Base-by-base conservation (phyloP, 2,888 invertebrate species). In the Diplazon laetatorius region DNA sequence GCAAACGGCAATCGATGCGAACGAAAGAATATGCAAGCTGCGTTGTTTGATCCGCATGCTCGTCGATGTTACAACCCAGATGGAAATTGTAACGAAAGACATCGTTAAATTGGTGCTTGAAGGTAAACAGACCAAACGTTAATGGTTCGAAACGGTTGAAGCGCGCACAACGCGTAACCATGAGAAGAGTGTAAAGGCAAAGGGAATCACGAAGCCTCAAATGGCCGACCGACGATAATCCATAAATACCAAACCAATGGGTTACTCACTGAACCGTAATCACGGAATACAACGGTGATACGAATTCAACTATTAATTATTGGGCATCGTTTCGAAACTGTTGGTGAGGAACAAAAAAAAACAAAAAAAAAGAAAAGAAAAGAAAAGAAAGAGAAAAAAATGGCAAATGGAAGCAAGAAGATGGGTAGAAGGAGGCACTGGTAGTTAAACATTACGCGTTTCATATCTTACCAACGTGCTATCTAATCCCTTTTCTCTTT, bases 361-460 rank as follows among this genome's bases (percentile, higher is more conserved):
- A n/a, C n/a, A n/a, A n/a, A n/a, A n/a, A n/a, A n/a, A n/a, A n/a
- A n/a, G n/a, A n/a, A 35, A 30, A 44, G 46, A 62, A 62, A 44
- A 55, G 52, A 55, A 76, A 63, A 46, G 37, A 50, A 72, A 79
- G 63, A 14, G 57, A 46, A 55, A 63, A 52, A 46, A 39, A 57
- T 55, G n/a, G n/a, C n/a, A 69, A 62, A 57, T 48, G 68, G 37
- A 35, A 55, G 72, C 42, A 59, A 30, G 59, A 55, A 62, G 70
- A 73, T 65, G 78, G 77, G 68, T 52, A 66, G 71, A 76, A 80
- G 78, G 79, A 83, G 85, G 78, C 79, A 66, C n/a, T 85, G 86
- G 87, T 89, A 90, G 90, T 90, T 90, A 88, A 90, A 90, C 90
- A 91, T 91, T 90, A 90, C 89, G 89, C 87, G 88, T 87, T 87